These are phyloP conservation scores for Tenthredo notha DNA, from an alignment of 2,888 invertebrate genomes.

Conservation along the genomic window DNA sequence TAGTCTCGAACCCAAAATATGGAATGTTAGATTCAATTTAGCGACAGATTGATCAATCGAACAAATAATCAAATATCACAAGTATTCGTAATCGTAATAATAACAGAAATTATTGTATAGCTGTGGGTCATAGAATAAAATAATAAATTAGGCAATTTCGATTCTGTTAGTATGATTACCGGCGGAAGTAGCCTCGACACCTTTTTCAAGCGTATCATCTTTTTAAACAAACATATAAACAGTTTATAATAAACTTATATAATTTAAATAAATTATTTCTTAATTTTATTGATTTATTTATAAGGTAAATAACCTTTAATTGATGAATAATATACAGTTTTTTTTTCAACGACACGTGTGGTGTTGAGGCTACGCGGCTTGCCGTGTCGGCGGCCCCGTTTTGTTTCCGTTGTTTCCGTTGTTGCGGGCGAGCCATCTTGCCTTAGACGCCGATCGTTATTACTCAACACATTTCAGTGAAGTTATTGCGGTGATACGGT, in stretches of 20 bases:
- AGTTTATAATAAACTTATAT: neutral
- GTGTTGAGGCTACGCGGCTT: slow-evolving; percentile 62
- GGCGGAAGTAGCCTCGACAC: slow-evolving; percentile 47
- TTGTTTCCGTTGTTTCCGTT: slow-evolving; percentile 69
- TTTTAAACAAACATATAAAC: neutral
- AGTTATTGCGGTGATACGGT: slow-evolving; percentile 55
- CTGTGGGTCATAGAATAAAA: neutral
- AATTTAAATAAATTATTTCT: neutral
- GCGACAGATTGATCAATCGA: neutral
- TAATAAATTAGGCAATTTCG: neutral
- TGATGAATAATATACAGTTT: neutral
- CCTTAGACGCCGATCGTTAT: slow-evolving; percentile 68
- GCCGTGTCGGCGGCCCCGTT: slow-evolving; percentile 67
- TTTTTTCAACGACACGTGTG: slow-evolving; percentile 45
- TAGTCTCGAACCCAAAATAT: slow-evolving; percentile 50
- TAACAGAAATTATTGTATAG: neutral
- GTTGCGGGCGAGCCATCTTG: slow-evolving; percentile 63
- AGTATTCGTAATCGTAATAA: neutral
- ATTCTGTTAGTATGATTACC: neutral
- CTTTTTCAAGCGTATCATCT: neutral
- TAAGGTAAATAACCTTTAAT: neutral
- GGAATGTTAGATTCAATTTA: slow-evolving; percentile 2
- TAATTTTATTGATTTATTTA: neutral
- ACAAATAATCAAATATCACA: neutral
- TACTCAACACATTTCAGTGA: slow-evolving; percentile 60